Evolutionary conservation across 2,888 invertebrate genomes (phyloP).

Genomic region (Calliopum simillimum): DNA sequence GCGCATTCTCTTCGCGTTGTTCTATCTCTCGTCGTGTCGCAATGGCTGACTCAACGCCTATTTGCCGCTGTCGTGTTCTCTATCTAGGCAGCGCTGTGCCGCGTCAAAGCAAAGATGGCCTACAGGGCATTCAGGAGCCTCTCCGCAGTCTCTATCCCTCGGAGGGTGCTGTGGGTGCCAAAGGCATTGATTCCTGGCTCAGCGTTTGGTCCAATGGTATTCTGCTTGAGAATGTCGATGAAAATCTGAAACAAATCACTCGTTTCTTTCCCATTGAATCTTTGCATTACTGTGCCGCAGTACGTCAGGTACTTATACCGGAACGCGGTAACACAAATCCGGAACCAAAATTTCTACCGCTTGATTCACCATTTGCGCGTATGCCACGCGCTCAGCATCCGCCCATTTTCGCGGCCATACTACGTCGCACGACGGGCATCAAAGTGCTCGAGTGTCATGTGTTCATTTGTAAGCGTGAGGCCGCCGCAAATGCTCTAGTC

Average conservation of each 20-base stretch:
- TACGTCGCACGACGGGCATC: conserved; percentile 94
- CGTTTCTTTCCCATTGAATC: conserved; percentile 96
- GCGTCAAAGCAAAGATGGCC: conserved; percentile 96
- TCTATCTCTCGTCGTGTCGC: background rate
- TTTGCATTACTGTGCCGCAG: conserved; percentile 95
- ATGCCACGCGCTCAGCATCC: conserved; percentile 94
- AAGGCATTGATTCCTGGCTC: conserved; percentile 95
- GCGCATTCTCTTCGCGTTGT: background rate
- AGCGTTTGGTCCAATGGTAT: conserved; percentile 98
- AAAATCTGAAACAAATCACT: conserved; percentile 92
- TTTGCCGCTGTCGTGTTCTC: conserved; percentile 95
- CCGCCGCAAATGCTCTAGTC: conserved; percentile 97
- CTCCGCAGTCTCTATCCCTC: conserved; percentile 95
- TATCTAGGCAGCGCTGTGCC: conserved; percentile 97
- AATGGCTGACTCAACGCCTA: conserved; percentile 87
- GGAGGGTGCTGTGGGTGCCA: conserved; percentile 87
- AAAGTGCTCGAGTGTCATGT: conserved; percentile 99
- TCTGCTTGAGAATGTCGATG: conserved; percentile 94
- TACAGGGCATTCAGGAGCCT: conserved; percentile 97
- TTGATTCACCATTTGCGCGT: conserved; percentile 96
- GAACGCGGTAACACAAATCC: conserved; percentile 74
- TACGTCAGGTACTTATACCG: conserved; percentile 82
- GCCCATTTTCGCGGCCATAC: conserved; percentile 95
- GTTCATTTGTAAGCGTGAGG: conserved; percentile 96
- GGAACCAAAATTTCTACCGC: conserved; percentile 89